Percentiles rank a stretch among this genome's conserved stretches.
phyloP scores from a whole-genome alignment of 2,797 vertebrate genomes.

The Taeniopygia guttata region DNA sequence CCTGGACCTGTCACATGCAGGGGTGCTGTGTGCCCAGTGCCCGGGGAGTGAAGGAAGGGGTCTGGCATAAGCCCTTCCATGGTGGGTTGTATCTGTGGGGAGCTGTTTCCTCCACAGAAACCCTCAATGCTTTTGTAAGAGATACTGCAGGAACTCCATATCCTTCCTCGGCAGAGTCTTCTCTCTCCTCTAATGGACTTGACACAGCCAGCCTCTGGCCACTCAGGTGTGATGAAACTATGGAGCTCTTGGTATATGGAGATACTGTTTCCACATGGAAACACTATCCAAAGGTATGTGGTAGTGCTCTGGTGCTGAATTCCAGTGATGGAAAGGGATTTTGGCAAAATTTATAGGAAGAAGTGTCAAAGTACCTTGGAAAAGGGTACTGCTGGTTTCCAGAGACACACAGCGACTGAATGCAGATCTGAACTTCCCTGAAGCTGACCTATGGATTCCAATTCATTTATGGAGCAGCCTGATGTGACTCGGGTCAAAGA shows the following conservation, averaged over 20 bases:
- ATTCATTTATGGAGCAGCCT: not conserved
- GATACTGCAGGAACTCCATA: not conserved
- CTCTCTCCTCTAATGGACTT: not conserved
- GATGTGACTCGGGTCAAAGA: not conserved
- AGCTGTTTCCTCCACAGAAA: not conserved
- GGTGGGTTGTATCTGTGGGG: not conserved
- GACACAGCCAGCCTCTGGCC: not conserved
- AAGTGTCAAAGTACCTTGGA: not conserved
- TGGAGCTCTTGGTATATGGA: not conserved
- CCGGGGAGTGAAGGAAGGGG: not conserved
- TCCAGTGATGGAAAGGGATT: not conserved
- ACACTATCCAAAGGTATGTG: accelerated
- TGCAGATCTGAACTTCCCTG: not conserved
- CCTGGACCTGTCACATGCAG: not conserved
- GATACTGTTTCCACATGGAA: not conserved
- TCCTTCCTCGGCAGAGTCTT: not conserved
- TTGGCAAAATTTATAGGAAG: not conserved
- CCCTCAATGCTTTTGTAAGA: not conserved
- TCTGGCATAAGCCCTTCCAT: accelerated
- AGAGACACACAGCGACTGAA: not conserved
- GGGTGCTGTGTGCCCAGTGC: not conserved
- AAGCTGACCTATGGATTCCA: not conserved
- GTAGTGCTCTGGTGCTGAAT: not conserved
- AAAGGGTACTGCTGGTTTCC: not conserved
- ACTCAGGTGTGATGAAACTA: not conserved